Conservation (phyloP, 2,113 vertebrate genomes). For the Hypanus sabinus region DNA sequence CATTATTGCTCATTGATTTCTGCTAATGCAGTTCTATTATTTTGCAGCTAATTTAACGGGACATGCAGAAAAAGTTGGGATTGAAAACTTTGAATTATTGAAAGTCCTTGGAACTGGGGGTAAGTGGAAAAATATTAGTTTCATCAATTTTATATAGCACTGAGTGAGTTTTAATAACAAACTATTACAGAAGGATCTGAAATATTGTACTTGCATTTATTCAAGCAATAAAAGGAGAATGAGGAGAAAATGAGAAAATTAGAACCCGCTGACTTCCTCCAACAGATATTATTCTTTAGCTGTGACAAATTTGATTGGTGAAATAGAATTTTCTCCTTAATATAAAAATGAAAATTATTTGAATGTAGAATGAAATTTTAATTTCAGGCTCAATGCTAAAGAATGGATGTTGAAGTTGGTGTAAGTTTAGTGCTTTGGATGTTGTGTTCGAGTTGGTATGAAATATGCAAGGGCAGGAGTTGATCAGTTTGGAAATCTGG, state of each 20-base stretch:
- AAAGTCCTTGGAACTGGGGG: constrained; percentile 95
- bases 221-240: background rate
- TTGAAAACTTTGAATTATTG: constrained; percentile 94
- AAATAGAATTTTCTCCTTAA: too few relatives aligned
- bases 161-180: background rate
- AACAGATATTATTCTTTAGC: too few relatives aligned
- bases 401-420: background rate
- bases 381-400: background rate
- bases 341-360: too few relatives aligned
- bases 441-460: background rate
- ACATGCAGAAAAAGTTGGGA: constrained; percentile 88
- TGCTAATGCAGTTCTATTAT: constrained; percentile 40
- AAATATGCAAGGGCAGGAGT: background rate
- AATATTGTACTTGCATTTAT: background rate
- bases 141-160: background rate
- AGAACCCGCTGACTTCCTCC: too few relatives aligned
- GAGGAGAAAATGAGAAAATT: background rate
- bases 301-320: too few relatives aligned
- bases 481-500: background rate
- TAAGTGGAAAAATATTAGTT: constrained; percentile 54
- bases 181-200: constrained; percentile 32
- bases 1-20: background rate
- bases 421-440: background rate
- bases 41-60: constrained; percentile 87
- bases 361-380: background rate